Evolutionary conservation across 2,888 invertebrate species (phyloP).

Genomic region (Drosophila mettleri): DNA sequence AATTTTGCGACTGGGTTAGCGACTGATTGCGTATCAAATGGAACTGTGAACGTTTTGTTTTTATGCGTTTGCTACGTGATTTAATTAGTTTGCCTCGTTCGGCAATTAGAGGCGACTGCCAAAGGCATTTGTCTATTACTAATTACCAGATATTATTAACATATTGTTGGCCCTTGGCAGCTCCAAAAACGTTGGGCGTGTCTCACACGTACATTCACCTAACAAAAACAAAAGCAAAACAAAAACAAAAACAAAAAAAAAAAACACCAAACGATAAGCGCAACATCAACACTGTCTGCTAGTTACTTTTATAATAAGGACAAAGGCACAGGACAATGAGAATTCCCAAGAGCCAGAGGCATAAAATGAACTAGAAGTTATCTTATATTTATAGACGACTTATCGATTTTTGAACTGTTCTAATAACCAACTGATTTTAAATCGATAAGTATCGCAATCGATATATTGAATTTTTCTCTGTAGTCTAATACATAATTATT

Average conservation of each 20-base stretch:
- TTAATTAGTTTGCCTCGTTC: constrained; percentile 67
- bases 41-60: constrained; percentile 52
- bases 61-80: constrained; percentile 77
- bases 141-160: constrained; percentile 67
- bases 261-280: constrained; percentile 39
- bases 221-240: not conserved
- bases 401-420: not conserved
- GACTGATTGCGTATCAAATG: constrained; percentile 10
- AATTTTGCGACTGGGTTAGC: constrained; percentile 15
- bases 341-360: not conserved
- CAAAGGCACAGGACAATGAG: constrained; percentile 12
- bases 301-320: constrained; percentile 46
- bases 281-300: constrained; percentile 36
- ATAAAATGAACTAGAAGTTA: constrained; percentile 13
- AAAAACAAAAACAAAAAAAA: constrained; percentile 4
- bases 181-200: constrained; percentile 6
- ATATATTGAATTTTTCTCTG: not conserved
- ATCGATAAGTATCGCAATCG: not conserved
- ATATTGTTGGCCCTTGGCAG: constrained; percentile 53
- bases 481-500: too few species aligned
- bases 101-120: constrained; percentile 52
- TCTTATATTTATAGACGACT: not conserved
- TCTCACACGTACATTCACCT: constrained; percentile 1
- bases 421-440: too few species aligned
- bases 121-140: constrained; percentile 60